Evolutionary conservation across 2,113 vertebrate genomes (phyloP).

Genomic region (Chelonoidis abingdonii): DNA sequence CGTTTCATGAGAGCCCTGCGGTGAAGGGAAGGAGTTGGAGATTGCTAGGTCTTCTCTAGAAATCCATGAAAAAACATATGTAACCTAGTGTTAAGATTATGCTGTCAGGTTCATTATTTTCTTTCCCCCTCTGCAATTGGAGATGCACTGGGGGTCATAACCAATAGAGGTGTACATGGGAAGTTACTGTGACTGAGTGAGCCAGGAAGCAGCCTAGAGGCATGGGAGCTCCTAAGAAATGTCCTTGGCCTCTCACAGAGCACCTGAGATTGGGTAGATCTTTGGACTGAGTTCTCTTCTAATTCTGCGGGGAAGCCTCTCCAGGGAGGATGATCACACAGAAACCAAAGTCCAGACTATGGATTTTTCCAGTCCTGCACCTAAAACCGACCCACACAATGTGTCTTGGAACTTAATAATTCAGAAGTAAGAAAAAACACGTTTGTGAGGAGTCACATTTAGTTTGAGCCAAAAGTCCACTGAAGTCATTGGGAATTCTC

Average conservation of each 20-base stretch:
- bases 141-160: not conserved
- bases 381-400: not conserved
- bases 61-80: not conserved
- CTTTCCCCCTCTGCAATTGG: not conserved
- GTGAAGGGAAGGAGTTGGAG: too few relatives aligned
- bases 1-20: too few relatives aligned
- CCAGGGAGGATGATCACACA: rapidly evolving
- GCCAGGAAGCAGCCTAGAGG: not conserved
- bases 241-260: rapidly evolving
- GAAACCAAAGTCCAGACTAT: not conserved
- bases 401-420: not conserved
- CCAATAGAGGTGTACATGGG: not conserved
- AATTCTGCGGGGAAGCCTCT: not conserved
- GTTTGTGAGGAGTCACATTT: not conserved
- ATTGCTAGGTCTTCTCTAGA: not conserved
- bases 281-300: not conserved
- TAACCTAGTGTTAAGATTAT: not conserved
- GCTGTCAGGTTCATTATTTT: not conserved
- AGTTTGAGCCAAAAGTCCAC: not conserved
- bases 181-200: not conserved
- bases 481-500: not conserved
- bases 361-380: not conserved
- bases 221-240: not conserved
- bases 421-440: not conserved
- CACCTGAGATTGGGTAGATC: rapidly evolving